A percentile compares a stretch with the other conserved stretches of the same genome.
phyloP scores from a whole-genome alignment of 2,888 invertebrate genomes.

The Sinopyrophorus schimmeli region DNA sequence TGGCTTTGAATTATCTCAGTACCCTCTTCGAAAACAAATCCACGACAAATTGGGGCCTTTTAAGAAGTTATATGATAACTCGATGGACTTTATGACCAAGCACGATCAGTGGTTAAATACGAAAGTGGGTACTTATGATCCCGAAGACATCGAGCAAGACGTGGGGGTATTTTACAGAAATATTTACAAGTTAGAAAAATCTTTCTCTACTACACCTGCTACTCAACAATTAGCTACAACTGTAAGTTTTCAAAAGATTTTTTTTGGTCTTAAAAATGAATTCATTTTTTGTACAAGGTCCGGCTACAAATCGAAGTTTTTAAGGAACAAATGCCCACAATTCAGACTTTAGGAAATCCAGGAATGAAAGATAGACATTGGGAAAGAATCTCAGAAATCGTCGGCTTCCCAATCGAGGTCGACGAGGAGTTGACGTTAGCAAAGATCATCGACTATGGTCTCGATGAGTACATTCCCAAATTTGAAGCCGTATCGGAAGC shows the following conservation, averaged over 20 bases:
- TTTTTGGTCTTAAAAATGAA: not conserved
- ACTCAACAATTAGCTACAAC: slow-evolving; percentile 72
- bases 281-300: slow-evolving; percentile 39
- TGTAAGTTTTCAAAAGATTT: slow-evolving; percentile 54
- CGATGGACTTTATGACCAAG: slow-evolving; percentile 82
- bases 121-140: slow-evolving; percentile 81
- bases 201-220: slow-evolving; percentile 75
- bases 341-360: slow-evolving; percentile 91
- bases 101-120: slow-evolving; percentile 84
- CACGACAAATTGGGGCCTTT: slow-evolving; percentile 83
- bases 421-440: slow-evolving; percentile 80
- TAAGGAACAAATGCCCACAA: slow-evolving; percentile 86
- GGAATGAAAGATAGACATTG: slow-evolving; percentile 91
- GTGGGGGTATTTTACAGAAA: slow-evolving; percentile 71
- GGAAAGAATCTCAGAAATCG: slow-evolving; percentile 93
- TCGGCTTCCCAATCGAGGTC: slow-evolving; percentile 88
- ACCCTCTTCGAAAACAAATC: slow-evolving; percentile 78
- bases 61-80: slow-evolving; percentile 86
- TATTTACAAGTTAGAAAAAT: slow-evolving; percentile 86
- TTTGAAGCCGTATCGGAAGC: slow-evolving; percentile 93
- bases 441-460: slow-evolving; percentile 86
- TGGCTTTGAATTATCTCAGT: slow-evolving; percentile 85
- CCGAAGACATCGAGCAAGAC: slow-evolving; percentile 85
- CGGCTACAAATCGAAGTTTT: slow-evolving; percentile 82
- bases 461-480: slow-evolving; percentile 84